Evolutionary conservation across 2,888 invertebrate species (phyloP), one percentile per base, ranked within the genome.

Genomic region (Spodoptera exigua): DNA sequence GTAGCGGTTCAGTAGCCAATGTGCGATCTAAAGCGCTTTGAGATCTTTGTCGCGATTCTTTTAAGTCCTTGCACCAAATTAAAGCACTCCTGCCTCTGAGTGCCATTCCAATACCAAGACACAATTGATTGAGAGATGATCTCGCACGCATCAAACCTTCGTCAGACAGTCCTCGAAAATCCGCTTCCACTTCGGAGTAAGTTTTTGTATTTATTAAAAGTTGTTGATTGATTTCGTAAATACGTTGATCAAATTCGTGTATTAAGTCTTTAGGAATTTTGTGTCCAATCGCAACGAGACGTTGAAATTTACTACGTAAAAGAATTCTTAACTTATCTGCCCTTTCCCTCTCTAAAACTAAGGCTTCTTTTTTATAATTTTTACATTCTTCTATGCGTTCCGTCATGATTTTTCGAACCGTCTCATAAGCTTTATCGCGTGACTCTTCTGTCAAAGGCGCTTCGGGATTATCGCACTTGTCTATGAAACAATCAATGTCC

Each of bases 141-240:
- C 84, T 84, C 2, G 84, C 82, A 55, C 66, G 76, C 10, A 82
- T 59, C 14, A 87, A 52, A 45, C 60, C 76, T 58, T 86, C 84
- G 52, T 89, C 86, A 2, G 86, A 85, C 57, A 90, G 84, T 36
- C 77, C 63, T 21, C 79, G 81, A 59, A 93, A 74, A 53, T 87
- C 83, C 13, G 81, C 84, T 66, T 89, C 90, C 40, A 93, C 70
- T 54, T 92, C 89, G 1, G 73, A 65, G 64, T 88, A 91, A 7
- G 90, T 89, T 69, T 89, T 83, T 9, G 63, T 80, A 67, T 93
- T 93, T 74, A 90, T 90, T 17, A 92, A 53, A 39, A 92, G 72
- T 67, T 93, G 92, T 65, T 92, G 90, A 75, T 93, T 93, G 4
- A 90, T 82, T 52, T 88, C 88, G 67, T 89, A 91, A n/a, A 86